phyloP scores from a whole-genome alignment of 2,888 invertebrate species.

The Ligdia adustata region DNA sequence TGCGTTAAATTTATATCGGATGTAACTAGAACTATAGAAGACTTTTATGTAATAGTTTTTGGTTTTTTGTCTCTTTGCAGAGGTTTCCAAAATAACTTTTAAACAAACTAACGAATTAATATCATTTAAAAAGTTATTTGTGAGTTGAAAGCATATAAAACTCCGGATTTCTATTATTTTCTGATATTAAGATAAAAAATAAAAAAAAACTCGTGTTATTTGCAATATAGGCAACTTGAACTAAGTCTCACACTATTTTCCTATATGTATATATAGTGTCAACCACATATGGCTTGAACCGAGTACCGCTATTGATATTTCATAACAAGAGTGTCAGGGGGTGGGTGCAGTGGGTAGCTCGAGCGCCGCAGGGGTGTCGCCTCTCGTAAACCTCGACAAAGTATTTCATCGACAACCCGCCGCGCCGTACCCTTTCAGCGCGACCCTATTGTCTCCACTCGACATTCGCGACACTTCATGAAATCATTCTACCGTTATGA shows the following conservation, averaged over 20 bases:
- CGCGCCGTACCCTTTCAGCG: slow-evolving; percentile 51
- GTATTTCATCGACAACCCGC: slow-evolving; percentile 73
- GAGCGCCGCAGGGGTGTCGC: slow-evolving; percentile 59
- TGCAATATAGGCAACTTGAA: slow-evolving; percentile 1
- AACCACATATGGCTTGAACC: slow-evolving; percentile 23
- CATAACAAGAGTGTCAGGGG: slow-evolving; percentile 64
- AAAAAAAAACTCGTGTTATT: too few species aligned
- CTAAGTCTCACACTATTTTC: slow-evolving; percentile 12
- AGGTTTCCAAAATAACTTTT: too few species aligned
- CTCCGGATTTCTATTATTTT: too few species aligned
- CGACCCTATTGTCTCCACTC: slow-evolving; percentile 72
- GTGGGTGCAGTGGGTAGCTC: slow-evolving; percentile 51
- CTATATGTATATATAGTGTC: neutral
- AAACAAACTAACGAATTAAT: too few species aligned
- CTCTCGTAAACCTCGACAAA: slow-evolving; percentile 75
- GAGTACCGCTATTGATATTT: slow-evolving; percentile 63
- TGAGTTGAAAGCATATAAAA: too few species aligned
- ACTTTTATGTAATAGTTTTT: too few species aligned
- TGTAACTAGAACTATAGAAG: too few species aligned
- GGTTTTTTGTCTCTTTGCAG: too few species aligned
- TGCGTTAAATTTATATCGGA: slow-evolving; percentile 20
- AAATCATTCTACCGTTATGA: slow-evolving; percentile 69
- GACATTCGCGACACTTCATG: slow-evolving; percentile 73
- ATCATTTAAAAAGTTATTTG: too few species aligned
- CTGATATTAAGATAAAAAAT: too few species aligned